Conservation (phyloP, 2,113 vertebrate species). For the Dendropsophus ebraccatus region DNA sequence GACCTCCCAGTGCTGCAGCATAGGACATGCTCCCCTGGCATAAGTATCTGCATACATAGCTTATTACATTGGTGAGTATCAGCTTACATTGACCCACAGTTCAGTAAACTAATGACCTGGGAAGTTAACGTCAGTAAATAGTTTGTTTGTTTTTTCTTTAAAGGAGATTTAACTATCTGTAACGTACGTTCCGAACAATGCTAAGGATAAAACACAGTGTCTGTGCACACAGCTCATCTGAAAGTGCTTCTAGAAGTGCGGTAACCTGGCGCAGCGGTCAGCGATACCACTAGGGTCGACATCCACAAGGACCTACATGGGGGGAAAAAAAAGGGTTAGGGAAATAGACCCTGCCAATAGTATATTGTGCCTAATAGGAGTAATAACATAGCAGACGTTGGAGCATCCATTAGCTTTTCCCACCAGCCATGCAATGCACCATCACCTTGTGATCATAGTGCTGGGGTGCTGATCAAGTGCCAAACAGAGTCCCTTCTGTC, state of each 20-base stretch:
- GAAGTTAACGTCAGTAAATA: slow-evolving; percentile 34
- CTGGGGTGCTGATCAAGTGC: too few relatives aligned
- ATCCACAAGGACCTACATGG: slow-evolving; percentile 16
- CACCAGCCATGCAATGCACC: too few relatives aligned
- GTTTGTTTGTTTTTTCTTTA: neutral
- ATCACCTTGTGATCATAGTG: too few relatives aligned
- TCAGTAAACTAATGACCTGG: slow-evolving; percentile 52
- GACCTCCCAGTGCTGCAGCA: too few relatives aligned
- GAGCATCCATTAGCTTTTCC: too few relatives aligned
- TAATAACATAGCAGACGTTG: too few relatives aligned
- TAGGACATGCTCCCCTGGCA: neutral
- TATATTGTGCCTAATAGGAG: too few relatives aligned
- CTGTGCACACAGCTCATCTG: slow-evolving; percentile 19
- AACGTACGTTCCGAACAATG: slow-evolving; percentile 35
- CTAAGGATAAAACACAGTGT: slow-evolving; percentile 36
- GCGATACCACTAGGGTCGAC: neutral
- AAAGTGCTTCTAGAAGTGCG: slow-evolving; percentile 57
- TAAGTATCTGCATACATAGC: slow-evolving; percentile 22
- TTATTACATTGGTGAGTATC: slow-evolving; percentile 18
- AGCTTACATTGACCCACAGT: neutral
- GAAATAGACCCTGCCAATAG: too few relatives aligned
- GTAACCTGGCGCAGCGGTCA: neutral
- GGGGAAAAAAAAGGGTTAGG: neutral
- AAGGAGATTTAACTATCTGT: slow-evolving; percentile 6
- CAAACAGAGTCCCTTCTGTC: too few relatives aligned